A percentile compares a stretch with the other conserved stretches of the same genome.
phyloP scores from a whole-genome alignment of 2,888 invertebrate genomes.

The Phengaris arion region DNA sequence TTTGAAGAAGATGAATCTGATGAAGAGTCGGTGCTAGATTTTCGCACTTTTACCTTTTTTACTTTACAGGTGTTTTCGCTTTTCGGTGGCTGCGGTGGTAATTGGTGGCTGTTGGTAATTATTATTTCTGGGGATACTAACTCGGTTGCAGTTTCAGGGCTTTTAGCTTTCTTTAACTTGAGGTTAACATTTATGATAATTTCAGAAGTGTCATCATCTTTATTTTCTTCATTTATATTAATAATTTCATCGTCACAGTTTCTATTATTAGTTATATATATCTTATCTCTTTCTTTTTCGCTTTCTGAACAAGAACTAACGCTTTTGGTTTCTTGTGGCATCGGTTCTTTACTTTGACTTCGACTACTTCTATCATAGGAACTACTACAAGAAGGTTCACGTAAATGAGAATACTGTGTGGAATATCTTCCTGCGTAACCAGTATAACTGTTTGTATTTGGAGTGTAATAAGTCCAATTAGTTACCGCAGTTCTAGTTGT shows the following conservation, averaged over 20 bases:
- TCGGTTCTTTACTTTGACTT: constrained; percentile 64
- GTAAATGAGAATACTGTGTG: constrained; percentile 64
- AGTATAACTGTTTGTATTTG: constrained; percentile 61
- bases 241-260: constrained; percentile 54
- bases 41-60: constrained; percentile 65
- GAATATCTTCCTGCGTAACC: constrained; percentile 74
- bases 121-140: constrained; percentile 67
- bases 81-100: constrained; percentile 76
- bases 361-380: constrained; percentile 61
- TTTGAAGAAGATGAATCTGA: constrained; percentile 64
- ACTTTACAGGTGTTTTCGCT: constrained; percentile 55
- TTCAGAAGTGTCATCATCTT: constrained; percentile 66
- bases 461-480: constrained; percentile 83
- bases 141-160: constrained; percentile 53
- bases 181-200: constrained; percentile 71
- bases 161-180: constrained; percentile 67
- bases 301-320: constrained; percentile 47
- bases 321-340: constrained; percentile 50
- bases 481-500: constrained; percentile 80
- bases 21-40: constrained; percentile 64
- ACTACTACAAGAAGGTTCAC: constrained; percentile 53
- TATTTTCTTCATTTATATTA: constrained; percentile 60
- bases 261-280: constrained; percentile 41
- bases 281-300: constrained; percentile 45
- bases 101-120: constrained; percentile 65